Evolutionary conservation across 64 coral and sea anemone genomes (phyloP).

Genomic region (Exaiptasia diaphana): DNA sequence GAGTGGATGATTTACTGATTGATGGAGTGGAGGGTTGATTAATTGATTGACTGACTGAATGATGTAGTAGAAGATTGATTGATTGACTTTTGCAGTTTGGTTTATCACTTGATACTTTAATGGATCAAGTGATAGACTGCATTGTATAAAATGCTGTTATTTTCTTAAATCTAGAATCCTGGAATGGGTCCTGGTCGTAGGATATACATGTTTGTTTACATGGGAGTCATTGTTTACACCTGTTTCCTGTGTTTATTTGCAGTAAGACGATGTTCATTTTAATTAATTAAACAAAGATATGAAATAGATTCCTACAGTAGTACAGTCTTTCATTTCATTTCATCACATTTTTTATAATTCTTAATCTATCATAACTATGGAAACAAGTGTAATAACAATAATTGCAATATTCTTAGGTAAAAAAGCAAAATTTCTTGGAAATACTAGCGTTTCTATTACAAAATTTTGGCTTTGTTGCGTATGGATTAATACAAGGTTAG

Average conservation of each 20-base stretch:
- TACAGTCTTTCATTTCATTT: neutral
- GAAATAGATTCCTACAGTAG: too few species aligned
- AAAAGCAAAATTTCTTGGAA: constrained; percentile 88
- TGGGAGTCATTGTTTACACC: constrained; percentile 84
- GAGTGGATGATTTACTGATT: too few species aligned
- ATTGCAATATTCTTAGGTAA: constrained; percentile 69
- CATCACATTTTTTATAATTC: neutral
- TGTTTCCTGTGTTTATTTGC: constrained; percentile 84
- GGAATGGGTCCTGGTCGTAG: constrained; percentile 86
- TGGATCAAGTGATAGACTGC: too few species aligned
- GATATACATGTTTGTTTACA: constrained; percentile 78
- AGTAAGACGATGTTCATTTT: constrained; percentile 52
- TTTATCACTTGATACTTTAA: too few species aligned
- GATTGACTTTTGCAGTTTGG: too few species aligned
- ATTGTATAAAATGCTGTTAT: too few species aligned
- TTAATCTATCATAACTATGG: too few species aligned
- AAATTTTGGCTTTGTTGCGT: constrained; percentile 88
- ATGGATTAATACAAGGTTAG: constrained; percentile 85
- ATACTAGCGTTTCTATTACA: constrained; percentile 83
- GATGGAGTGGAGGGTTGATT: too few species aligned
- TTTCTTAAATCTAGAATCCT: constrained; percentile 64
- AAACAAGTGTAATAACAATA: too few species aligned
- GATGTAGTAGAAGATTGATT: too few species aligned
- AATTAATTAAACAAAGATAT: too few species aligned
- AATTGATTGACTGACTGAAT: too few species aligned